Conservation (phyloP, 30 jellyfish, hydroid and myxozoan species). For the Aurelia sp. region DNA sequence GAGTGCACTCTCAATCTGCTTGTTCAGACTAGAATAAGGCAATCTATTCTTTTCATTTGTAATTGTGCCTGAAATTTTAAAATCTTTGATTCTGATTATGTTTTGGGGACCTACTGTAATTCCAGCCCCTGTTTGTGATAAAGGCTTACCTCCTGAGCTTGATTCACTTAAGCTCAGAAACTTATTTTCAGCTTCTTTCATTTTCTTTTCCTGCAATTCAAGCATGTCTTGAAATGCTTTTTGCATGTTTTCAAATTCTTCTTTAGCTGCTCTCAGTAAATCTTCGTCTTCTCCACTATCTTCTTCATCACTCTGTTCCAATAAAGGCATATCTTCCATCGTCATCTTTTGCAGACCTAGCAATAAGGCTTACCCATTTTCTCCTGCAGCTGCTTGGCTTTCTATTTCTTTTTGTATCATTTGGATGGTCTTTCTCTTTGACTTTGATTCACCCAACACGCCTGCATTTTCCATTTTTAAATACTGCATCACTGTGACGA, state of each 20-base stretch:
- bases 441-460: constrained; percentile 39
- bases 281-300: constrained; percentile 37
- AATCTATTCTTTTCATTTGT: constrained; percentile 26
- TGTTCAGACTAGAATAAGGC: constrained; percentile 32
- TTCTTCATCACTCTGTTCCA: constrained; percentile 19
- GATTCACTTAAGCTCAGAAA: constrained; percentile 9
- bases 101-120: constrained; percentile 28
- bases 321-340: constrained; percentile 22
- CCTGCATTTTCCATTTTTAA: constrained; percentile 26
- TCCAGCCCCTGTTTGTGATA: constrained; percentile 45
- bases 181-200: constrained; percentile 47
- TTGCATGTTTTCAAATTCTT: constrained; percentile 29
- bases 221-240: constrained; percentile 18
- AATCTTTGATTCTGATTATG: constrained; percentile 23
- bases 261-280: constrained; percentile 45
- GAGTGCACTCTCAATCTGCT: constrained; percentile 52
- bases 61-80: constrained; percentile 41
- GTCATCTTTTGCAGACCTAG: constrained; percentile 24
- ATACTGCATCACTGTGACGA: not conserved
- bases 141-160: constrained; percentile 18
- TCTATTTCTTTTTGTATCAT: constrained; percentile 38
- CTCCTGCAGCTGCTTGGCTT: constrained; percentile 56
- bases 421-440: constrained; percentile 36
- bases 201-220: constrained; percentile 39
- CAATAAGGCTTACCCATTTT: constrained; percentile 45